Percentiles rank a stretch among this genome's conserved stretches.
Evolutionary conservation across 1,140 invertebrate genomes (phyloP).

Genomic region (Ostrea edulis): DNA sequence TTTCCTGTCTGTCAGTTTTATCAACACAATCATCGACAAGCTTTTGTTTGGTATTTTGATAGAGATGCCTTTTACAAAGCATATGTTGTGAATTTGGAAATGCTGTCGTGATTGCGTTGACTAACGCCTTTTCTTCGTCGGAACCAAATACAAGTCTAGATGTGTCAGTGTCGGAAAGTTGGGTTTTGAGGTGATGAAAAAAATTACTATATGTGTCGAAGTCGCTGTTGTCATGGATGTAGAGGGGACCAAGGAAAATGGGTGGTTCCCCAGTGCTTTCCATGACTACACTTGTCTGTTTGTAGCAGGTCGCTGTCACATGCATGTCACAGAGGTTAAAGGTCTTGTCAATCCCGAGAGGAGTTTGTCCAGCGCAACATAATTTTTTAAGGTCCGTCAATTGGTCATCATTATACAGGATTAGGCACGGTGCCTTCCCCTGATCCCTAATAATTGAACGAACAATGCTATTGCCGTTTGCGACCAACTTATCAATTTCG

Average conservation of each 20-base stretch:
- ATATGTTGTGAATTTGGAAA: too few species aligned
- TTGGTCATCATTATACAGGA: constrained; percentile 54
- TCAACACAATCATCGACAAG: too few species aligned
- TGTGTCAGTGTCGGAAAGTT: too few species aligned
- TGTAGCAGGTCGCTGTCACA: too few species aligned
- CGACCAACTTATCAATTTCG: constrained; percentile 34
- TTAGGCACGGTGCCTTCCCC: constrained; percentile 43
- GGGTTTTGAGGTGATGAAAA: constrained; percentile 33
- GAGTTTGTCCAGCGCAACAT: constrained; percentile 44
- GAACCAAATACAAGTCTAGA: too few species aligned
- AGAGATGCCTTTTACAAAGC: too few species aligned
- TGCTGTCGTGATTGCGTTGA: too few species aligned
- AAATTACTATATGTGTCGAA: constrained; percentile 3
- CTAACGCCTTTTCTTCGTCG: too few species aligned
- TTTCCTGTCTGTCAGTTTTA: constrained; percentile 18
- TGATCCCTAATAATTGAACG: constrained; percentile 12
- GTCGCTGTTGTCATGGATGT: constrained; percentile 54
- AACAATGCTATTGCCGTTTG: not conserved
- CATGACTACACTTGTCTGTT: too few species aligned
- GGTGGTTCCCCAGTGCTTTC: constrained; percentile 38
- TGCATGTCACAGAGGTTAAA: constrained; percentile 55
- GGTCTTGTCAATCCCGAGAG: constrained; percentile 55
- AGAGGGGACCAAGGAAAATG: constrained; percentile 51
- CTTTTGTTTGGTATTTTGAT: too few species aligned
- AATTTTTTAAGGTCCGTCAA: constrained; percentile 50